A percentile compares a stretch with the other conserved stretches of the same genome.
These are phyloP conservation scores for Drosophila prolongata DNA, from an alignment of 2,888 invertebrate genomes.

Conservation along the genomic window DNA sequence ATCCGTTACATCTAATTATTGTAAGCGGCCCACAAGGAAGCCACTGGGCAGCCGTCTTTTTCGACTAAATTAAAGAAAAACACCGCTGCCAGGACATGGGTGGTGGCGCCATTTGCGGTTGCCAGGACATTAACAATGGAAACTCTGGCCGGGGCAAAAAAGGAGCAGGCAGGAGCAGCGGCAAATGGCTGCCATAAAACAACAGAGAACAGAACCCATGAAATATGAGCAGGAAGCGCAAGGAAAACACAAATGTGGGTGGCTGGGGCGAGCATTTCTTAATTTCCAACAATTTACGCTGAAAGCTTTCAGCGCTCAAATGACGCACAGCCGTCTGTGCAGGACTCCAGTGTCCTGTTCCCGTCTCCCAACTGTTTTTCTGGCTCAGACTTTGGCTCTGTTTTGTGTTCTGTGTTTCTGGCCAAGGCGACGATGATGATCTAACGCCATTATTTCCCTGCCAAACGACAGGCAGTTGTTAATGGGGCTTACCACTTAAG, in stretches of 20 bases:
- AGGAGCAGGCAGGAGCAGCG: constrained; percentile 11
- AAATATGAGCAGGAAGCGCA: constrained; percentile 68
- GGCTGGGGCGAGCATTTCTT: constrained; percentile 72
- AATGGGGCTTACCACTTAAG: constrained; percentile 81
- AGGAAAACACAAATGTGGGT: constrained; percentile 37
- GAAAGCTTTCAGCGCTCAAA: constrained; percentile 79
- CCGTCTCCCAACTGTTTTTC: constrained; percentile 5
- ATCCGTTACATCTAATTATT: constrained; percentile 85
- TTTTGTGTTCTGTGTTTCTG: constrained; percentile 15
- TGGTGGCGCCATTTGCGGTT: constrained; percentile 73
- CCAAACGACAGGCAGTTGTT: constrained; percentile 80
- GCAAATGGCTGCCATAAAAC: constrained; percentile 76
- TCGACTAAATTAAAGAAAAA: constrained; percentile 78
- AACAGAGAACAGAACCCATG: constrained; percentile 71
- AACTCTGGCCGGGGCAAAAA: not conserved
- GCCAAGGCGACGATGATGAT: constrained; percentile 76
- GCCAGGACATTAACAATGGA: constrained; percentile 78
- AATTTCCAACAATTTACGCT: constrained; percentile 80
- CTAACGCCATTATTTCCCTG: constrained; percentile 77
- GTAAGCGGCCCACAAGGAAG: constrained; percentile 65
- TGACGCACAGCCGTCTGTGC: constrained; percentile 63
- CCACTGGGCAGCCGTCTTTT: constrained; percentile 55
- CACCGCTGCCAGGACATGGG: constrained; percentile 62
- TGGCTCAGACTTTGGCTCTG: not conserved
- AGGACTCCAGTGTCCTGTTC: constrained; percentile 38